A percentile compares a stretch with the other conserved stretches of the same genome.
phyloP scores from a whole-genome alignment of 2,797 vertebrate genomes.

The Pampus argenteus region DNA sequence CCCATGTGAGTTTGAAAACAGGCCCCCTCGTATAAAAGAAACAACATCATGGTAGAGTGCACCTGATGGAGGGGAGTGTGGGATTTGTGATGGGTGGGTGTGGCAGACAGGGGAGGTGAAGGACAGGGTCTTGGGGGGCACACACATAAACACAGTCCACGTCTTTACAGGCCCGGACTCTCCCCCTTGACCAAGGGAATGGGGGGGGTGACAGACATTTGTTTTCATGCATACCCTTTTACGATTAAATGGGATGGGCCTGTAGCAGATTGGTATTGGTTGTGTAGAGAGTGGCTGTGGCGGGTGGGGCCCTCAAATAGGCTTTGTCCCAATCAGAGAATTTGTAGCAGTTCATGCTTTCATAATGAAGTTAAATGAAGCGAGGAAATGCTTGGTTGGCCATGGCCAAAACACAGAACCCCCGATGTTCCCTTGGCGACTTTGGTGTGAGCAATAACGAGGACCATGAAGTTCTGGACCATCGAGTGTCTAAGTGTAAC shows the following conservation, averaged over 20 bases:
- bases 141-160: constrained; percentile 53
- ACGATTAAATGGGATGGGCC: constrained; percentile 70
- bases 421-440: constrained; percentile 70
- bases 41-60: constrained; percentile 80
- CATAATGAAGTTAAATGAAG: constrained; percentile 89
- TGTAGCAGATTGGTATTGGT: constrained; percentile 63
- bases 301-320: constrained; percentile 62
- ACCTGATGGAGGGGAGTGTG: constrained; percentile 71
- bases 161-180: constrained; percentile 45
- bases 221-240: constrained; percentile 77
- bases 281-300: constrained; percentile 50
- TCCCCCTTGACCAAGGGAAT: constrained; percentile 46
- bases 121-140: constrained; percentile 46
- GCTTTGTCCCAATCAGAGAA: constrained; percentile 86
- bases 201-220: constrained; percentile 68
- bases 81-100: constrained; percentile 69
- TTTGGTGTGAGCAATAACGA: constrained; percentile 34
- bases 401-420: constrained; percentile 72
- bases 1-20: constrained; percentile 40
- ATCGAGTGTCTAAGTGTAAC: constrained; percentile 42
- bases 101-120: constrained; percentile 42
- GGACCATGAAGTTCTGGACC: constrained; percentile 34
- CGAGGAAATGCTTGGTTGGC: constrained; percentile 80
- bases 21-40: constrained; percentile 63
- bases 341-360: constrained; percentile 89